These are phyloP conservation scores for Trachelus troglodyta DNA, from an alignment of 2,888 invertebrate genomes.

Conservation along the genomic window DNA sequence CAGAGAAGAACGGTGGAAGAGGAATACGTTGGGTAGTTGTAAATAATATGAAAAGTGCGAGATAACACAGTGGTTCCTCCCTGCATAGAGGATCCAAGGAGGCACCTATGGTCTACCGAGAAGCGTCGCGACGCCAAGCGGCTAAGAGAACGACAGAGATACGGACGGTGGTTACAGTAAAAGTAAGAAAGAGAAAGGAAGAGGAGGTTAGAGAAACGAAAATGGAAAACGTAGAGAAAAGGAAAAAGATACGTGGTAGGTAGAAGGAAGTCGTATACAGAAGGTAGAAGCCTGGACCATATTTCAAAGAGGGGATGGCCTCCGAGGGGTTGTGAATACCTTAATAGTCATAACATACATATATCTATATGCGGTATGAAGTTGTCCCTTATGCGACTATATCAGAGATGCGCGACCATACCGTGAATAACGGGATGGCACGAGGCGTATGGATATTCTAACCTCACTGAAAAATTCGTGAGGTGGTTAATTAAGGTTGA, in stretches of 20 bases:
- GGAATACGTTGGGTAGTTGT: conserved; percentile 32
- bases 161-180: not conserved
- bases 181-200: conserved; percentile 9
- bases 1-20: not conserved
- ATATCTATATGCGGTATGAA: conserved; percentile 33
- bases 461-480: too few relatives aligned
- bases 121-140: not conserved
- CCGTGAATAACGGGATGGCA: too few relatives aligned
- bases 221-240: conserved; percentile 16
- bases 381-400: conserved; percentile 19
- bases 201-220: conserved; percentile 17
- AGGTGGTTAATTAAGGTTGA: too few relatives aligned
- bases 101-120: not conserved
- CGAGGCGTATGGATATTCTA: conserved; percentile 17
- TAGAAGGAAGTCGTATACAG: not conserved
- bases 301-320: conserved; percentile 59
- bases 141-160: conserved; percentile 21
- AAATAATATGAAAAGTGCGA: conserved; percentile 54
- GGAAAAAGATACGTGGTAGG: not conserved
- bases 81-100: conserved; percentile 8
- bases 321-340: conserved; percentile 62
- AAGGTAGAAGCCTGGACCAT: conserved; percentile 34
- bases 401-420: not conserved
- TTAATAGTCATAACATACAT: conserved; percentile 60
- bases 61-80: conserved; percentile 17